These are phyloP conservation scores for Drosophila neotestacea DNA, from an alignment of 2,888 invertebrate species.

Conservation along the genomic window DNA sequence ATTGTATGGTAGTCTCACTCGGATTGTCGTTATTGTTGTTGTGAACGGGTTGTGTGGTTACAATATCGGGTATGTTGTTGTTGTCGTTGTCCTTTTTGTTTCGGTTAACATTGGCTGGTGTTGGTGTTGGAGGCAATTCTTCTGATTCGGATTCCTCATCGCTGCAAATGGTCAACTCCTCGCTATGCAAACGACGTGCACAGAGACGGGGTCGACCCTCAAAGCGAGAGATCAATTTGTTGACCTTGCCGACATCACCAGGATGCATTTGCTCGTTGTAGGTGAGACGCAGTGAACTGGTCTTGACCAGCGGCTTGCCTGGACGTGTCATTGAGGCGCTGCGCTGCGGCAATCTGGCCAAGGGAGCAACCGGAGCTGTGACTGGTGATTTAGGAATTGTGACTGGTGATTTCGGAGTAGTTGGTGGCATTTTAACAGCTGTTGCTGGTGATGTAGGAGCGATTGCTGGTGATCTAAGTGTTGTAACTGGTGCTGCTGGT, in stretches of 20 bases:
- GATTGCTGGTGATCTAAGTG: conserved; percentile 42
- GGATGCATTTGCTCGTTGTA: conserved; percentile 83
- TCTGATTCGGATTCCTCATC: conserved; percentile 51
- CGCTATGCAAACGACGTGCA: conserved; percentile 57
- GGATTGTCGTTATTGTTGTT: conserved; percentile 22
- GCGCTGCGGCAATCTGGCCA: conserved; percentile 63
- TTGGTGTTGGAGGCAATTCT: conserved; percentile 38
- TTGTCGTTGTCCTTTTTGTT: no score
- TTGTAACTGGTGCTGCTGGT: not conserved
- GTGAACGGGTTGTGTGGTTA: conserved; percentile 40
- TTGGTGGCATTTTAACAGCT: not conserved
- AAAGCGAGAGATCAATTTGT: conserved; percentile 83
- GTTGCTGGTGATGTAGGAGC: conserved; percentile 19
- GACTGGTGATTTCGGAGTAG: conserved; percentile 40
- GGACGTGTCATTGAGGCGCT: conserved; percentile 75
- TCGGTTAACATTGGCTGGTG: conserved; percentile 45
- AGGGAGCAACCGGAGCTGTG: not conserved
- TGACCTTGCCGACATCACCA: conserved; percentile 83
- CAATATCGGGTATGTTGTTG: conserved; percentile 55
- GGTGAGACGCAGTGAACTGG: conserved; percentile 81
- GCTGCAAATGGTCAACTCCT: conserved; percentile 65
- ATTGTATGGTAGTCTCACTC: not conserved
- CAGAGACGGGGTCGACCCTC: conserved; percentile 69
- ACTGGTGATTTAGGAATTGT: conserved; percentile 26
- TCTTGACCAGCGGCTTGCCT: conserved; percentile 82